A percentile compares a stretch with the other conserved stretches of the same genome.
Conservation (phyloP, 1,140 invertebrate genomes). For the Drosophila aff. region DNA sequence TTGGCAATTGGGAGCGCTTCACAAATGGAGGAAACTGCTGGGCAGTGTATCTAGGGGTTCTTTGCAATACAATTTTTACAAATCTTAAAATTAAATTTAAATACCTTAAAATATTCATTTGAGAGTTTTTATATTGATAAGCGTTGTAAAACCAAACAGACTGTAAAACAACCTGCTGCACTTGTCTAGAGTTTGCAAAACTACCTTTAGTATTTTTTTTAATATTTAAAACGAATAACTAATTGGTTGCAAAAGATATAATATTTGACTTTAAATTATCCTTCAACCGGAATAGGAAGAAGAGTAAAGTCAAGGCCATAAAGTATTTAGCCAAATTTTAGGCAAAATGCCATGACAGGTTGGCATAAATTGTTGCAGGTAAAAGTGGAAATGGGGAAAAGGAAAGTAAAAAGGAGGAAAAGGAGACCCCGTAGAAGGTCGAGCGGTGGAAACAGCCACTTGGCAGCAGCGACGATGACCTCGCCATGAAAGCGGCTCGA, state of each 20-base stretch:
- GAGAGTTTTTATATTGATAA: neutral
- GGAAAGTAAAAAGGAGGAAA: neutral
- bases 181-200: neutral
- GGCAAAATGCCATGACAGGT: constrained; percentile 40
- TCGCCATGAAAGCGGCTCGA: constrained; percentile 59
- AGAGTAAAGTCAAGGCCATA: neutral
- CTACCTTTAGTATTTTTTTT: rapidly evolving
- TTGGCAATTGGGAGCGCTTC: constrained; percentile 22
- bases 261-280: constrained; percentile 7
- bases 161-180: neutral
- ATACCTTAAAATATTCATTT: neutral
- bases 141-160: neutral
- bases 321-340: constrained; percentile 14
- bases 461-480: constrained; percentile 53
- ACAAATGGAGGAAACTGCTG: too few relatives aligned
- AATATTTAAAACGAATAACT: neutral
- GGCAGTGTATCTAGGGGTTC: neutral
- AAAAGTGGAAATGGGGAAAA: constrained; percentile 28
- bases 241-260: neutral
- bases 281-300: neutral
- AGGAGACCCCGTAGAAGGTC: constrained; percentile 33
- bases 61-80: neutral
- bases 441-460: constrained; percentile 36
- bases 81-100: too few relatives aligned
- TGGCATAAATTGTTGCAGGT: constrained; percentile 43